phyloP scores from a whole-genome alignment of 1,140 invertebrate species.

The Scaptomyza graminum region DNA sequence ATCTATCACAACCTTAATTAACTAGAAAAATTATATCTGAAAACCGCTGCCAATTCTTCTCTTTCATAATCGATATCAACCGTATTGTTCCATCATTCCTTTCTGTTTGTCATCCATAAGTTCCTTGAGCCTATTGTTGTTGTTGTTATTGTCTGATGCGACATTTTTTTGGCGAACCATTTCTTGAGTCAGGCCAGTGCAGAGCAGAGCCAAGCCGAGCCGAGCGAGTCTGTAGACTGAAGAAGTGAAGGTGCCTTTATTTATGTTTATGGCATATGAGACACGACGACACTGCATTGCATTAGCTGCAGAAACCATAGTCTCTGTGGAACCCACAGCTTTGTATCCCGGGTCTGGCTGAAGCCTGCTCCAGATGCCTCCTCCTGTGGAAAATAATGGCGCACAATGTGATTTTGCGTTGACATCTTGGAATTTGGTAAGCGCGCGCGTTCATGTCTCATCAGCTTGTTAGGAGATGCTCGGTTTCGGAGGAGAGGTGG shows the following conservation, averaged over 20 bases:
- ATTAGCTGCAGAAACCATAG: conserved; percentile 49
- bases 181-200: neutral
- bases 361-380: conserved; percentile 53
- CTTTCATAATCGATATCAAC: too few relatives aligned
- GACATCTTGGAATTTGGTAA: conserved; percentile 83
- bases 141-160: conserved; percentile 25
- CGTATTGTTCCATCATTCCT: neutral
- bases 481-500: too few relatives aligned
- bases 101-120: too few relatives aligned
- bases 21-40: too few relatives aligned
- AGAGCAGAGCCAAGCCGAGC: too few relatives aligned
- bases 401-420: conserved; percentile 82
- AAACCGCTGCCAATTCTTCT: too few relatives aligned
- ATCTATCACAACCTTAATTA: too few relatives aligned
- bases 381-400: conserved; percentile 71
- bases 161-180: conserved; percentile 63
- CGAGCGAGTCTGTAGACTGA: conserved; percentile 7
- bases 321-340: neutral
- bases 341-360: neutral
- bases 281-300: conserved; percentile 76
- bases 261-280: conserved; percentile 80
- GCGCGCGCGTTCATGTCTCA: conserved; percentile 82
- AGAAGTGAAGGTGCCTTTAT: conserved; percentile 78
- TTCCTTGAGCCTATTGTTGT: neutral
- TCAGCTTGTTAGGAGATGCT: conserved; percentile 76